Evolutionary conservation across 1,140 invertebrate genomes (phyloP), one percentile per base, ranked within the genome.

Genomic region (Oncopeltus fasciatus): DNA sequence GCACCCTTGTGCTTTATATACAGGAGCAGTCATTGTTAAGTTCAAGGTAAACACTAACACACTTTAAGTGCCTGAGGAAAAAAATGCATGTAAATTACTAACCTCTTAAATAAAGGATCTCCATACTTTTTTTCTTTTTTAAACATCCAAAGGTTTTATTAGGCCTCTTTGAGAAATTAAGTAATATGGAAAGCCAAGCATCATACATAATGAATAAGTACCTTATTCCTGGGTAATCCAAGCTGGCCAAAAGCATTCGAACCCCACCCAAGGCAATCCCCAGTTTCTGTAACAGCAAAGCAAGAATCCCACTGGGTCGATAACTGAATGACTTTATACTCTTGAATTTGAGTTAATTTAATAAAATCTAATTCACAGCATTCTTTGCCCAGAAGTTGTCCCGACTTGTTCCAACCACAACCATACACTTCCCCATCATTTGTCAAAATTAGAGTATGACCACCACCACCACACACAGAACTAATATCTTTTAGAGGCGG

Each of bases 371-470:
- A 28, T 20, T 59, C 1, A 26, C 70, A 70, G 47, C 72, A 67
- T 27, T 72, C 72, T 12, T 81, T 71, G 12, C 85, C 89, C 18
- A 18, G 18, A 2, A 87, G 68, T 73, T 93, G 89, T 2, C 85
- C 83, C 70, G 82, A 84, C 67, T 81, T 81, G 74, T 92, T 94
- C 84, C 85, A 90, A 2, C 91, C 90, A 75, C 88, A 92, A 28
- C 83, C 79, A 70, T 83, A 90, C 14, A 92, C 70, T 65, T 79
- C 79, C 8, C 84, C 84, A 49, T 78, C 74, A 49, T 74, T 73
- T 65, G 83, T 80, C 21, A 89, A 70, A 24, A 88, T 74, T 12
- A 90, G 68, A 1, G 84, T 82, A 69, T 90, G 87, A 0, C 85
- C 86, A 29, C 85, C 87, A 59, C 88, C 88, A 57, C 86, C 87